phyloP scores from a whole-genome alignment of 92 coral and sea anemone species.

The Actinostola sp. region DNA sequence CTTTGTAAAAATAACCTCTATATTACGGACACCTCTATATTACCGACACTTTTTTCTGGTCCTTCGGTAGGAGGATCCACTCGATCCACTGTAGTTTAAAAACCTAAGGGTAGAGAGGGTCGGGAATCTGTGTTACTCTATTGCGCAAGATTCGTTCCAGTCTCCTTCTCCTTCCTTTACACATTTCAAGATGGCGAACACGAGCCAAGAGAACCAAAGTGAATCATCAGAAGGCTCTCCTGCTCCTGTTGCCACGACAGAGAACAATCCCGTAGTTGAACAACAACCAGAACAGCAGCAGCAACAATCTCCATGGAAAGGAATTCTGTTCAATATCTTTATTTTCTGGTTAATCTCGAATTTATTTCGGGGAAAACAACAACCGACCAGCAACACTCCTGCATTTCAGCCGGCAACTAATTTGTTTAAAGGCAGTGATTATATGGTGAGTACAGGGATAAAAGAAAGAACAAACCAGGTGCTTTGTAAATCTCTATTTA shows the following conservation, averaged over 20 bases:
- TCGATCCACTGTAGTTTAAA: too few species aligned
- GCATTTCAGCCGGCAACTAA: slow-evolving; percentile 65
- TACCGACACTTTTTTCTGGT: too few species aligned
- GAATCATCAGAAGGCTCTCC: slow-evolving; percentile 12
- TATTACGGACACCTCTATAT: too few species aligned
- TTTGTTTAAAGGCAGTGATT: slow-evolving; percentile 69
- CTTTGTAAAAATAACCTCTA: too few species aligned
- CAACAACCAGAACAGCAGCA: slow-evolving; percentile 76
- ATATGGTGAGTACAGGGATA: slow-evolving; percentile 60
- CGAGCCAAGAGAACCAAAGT: not conserved
- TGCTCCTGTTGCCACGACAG: slow-evolving; percentile 26
- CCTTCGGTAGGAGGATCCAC: too few species aligned
- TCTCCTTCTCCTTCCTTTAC: not conserved
- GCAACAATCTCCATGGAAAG: slow-evolving; percentile 95
- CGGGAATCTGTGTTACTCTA: not conserved
- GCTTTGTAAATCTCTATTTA: not conserved
- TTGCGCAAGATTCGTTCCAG: slow-evolving; percentile 23
- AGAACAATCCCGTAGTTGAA: slow-evolving; percentile 52
- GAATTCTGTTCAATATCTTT: slow-evolving; percentile 83
- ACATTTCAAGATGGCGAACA: slow-evolving; percentile 35
- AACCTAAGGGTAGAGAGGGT: too few species aligned
- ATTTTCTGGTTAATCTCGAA: slow-evolving; percentile 89
- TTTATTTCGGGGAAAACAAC: slow-evolving; percentile 80
- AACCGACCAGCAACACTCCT: slow-evolving; percentile 24
- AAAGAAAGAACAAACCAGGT: not conserved